Evolutionary conservation across 2,797 vertebrate species (phyloP), one percentile per base, ranked within the genome.

Genomic region (Acrossocheilus wenchowensis): DNA sequence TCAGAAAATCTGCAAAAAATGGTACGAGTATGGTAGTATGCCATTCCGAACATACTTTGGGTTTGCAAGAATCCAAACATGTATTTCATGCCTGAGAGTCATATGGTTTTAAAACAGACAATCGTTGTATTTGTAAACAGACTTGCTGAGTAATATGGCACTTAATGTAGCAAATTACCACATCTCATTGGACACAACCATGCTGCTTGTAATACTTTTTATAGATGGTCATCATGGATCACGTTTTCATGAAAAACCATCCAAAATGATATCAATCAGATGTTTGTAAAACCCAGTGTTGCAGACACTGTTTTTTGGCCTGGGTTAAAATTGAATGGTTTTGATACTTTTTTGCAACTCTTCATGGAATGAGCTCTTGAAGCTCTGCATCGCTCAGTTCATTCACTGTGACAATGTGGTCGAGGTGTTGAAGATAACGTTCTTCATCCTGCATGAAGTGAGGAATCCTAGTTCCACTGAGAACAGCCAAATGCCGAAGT

Each of bases 391-490:
- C 97, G 0, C 95, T 95, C 87, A 99, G 94, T 87, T 97, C 95
- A 0, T 99, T 99, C 88, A 97, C 96, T 34, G 93, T 86, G 48
- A 99, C 93, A 1, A 99, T 99, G 93, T 98, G 95, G 81, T 98
- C 96, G 23, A 99, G 96, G 73, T 99, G 97, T 82, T 97, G 96
- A 92, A 95, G 95, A 92, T 99, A 99, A 0, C 96, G 94, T 52
- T 93, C 96, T 91, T 95, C 94, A 91, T 99, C 97, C 86, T 95
- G 96, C 98, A 99, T 98, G 96, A 99, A 99, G 91, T 99, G 98
- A 1, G 98, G 98, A 89, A 98, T 97, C 50, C 97, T 96, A 41
- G 96, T 93, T 82, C 96, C 94, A 9, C 93, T 92, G 83, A 97
- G 94, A 0, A 95, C 94, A 0, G 97, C 97, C 1, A 95, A 92